These are phyloP conservation scores for Mola mola DNA, from an alignment of 2,113 vertebrate genomes.

Conservation along the genomic window DNA sequence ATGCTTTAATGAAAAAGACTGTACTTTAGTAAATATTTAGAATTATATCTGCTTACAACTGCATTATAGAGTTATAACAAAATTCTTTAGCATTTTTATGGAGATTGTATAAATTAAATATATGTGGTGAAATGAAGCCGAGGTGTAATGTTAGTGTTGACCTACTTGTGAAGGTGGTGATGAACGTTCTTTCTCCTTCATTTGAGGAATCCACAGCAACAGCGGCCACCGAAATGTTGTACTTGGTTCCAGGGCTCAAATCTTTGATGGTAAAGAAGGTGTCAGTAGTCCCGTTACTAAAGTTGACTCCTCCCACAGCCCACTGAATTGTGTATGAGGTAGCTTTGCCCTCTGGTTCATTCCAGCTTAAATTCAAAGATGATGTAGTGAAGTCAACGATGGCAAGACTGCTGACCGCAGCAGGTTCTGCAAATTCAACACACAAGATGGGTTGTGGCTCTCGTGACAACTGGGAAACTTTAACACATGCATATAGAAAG, in stretches of 20 bases:
- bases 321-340: conserved; percentile 15
- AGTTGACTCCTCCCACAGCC: rapidly evolving
- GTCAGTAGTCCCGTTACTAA: rapidly evolving
- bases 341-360: conserved; percentile 24
- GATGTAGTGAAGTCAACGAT: conserved; percentile 19
- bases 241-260: conserved; percentile 3
- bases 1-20: too few relatives aligned
- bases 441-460: not conserved
- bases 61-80: too few relatives aligned
- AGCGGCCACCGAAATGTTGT: conserved; percentile 31
- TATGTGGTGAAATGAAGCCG: too few relatives aligned
- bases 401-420: conserved; percentile 5
- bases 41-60: too few relatives aligned
- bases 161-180: conserved; percentile 22
- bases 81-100: not conserved
- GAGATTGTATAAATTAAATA: too few relatives aligned
- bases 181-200: not conserved
- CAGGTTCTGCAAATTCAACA: conserved; percentile 19
- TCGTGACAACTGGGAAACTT: not conserved
- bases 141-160: not conserved
- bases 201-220: not conserved
- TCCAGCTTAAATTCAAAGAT: conserved; percentile 34
- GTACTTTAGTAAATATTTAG: too few relatives aligned
- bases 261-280: not conserved
- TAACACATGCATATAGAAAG: not conserved